Evolutionary conservation across 2,888 invertebrate species (phyloP).

Genomic region (Heliconius charithonia): DNA sequence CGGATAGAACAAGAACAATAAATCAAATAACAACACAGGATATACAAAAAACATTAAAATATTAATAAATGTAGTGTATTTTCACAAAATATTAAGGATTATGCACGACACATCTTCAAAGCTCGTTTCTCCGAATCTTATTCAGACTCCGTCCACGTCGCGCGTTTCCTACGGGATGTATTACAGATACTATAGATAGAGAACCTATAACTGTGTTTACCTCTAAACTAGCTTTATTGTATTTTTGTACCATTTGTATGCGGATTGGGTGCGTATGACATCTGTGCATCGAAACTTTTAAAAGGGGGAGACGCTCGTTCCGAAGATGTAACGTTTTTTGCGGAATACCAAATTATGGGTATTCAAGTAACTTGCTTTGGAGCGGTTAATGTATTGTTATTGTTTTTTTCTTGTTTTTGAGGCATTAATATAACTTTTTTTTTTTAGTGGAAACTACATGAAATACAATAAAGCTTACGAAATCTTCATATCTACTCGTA

Average conservation of each 20-base stretch:
- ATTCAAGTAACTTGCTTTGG: slow-evolving; percentile 19
- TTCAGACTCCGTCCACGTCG: slow-evolving; percentile 66
- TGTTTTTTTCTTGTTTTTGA: slow-evolving; percentile 5
- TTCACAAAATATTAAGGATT: slow-evolving; percentile 50
- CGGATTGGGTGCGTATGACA: slow-evolving; percentile 70
- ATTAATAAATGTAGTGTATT: slow-evolving; percentile 22
- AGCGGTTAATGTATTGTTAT: slow-evolving; percentile 8
- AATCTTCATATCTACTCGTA: background rate
- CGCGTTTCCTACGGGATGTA: slow-evolving; percentile 76
- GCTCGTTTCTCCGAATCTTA: slow-evolving; percentile 68
- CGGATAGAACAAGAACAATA: background rate
- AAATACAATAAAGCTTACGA: background rate
- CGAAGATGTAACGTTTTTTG: slow-evolving; percentile 38
- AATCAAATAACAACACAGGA: background rate
- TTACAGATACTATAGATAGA: slow-evolving; percentile 67
- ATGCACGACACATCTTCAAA: slow-evolving; percentile 70
- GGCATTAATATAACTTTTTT: background rate
- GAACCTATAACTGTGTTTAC: slow-evolving; percentile 64
- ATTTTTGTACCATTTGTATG: slow-evolving; percentile 66
- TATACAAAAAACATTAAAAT: background rate
- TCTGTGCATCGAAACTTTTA: slow-evolving; percentile 76
- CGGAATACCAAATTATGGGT: slow-evolving; percentile 28
- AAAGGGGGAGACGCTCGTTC: slow-evolving; percentile 57
- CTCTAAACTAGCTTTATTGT: slow-evolving; percentile 65
- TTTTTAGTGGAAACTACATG: background rate